These are phyloP conservation scores for Himantopus leucocephalus DNA, from an alignment of 2,113 vertebrate genomes.

Conservation along the genomic window DNA sequence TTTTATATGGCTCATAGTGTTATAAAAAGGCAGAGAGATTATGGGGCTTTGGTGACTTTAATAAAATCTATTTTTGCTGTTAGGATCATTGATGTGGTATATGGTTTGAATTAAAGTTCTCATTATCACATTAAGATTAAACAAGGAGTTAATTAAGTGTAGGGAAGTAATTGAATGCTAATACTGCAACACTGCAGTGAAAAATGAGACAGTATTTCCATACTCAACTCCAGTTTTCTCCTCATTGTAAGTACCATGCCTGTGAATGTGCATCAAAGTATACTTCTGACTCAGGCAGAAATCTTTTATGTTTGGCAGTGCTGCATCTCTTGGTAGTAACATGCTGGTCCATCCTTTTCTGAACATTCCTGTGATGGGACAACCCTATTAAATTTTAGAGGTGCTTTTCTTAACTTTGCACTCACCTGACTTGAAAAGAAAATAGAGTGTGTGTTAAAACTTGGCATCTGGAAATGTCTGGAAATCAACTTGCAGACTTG, in stretches of 20 bases:
- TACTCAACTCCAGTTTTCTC: not conserved
- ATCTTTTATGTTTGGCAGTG: accelerated
- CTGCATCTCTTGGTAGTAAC: not conserved
- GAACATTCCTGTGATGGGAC: not conserved
- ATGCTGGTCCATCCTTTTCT: not conserved
- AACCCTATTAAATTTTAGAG: not conserved
- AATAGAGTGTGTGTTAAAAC: not conserved
- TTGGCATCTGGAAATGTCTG: not conserved
- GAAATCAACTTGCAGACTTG: not conserved
- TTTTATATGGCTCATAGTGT: not conserved
- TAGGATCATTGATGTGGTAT: not conserved
- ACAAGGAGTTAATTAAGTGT: conserved; percentile 12
- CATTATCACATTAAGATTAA: conserved; percentile 37
- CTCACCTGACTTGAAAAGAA: not conserved
- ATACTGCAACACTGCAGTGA: not conserved
- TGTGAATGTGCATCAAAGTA: accelerated
- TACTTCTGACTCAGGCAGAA: not conserved
- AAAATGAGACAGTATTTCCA: not conserved
- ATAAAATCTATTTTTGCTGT: conserved; percentile 30
- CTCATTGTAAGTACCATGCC: accelerated
- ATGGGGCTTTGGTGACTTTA: not conserved
- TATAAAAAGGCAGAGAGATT: conserved; percentile 23
- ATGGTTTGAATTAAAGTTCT: conserved; percentile 21
- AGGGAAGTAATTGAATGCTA: not conserved
- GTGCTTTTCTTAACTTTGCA: not conserved